phyloP scores from a whole-genome alignment of 2,797 vertebrate species.

The Aselliscus stoliczkanus region DNA sequence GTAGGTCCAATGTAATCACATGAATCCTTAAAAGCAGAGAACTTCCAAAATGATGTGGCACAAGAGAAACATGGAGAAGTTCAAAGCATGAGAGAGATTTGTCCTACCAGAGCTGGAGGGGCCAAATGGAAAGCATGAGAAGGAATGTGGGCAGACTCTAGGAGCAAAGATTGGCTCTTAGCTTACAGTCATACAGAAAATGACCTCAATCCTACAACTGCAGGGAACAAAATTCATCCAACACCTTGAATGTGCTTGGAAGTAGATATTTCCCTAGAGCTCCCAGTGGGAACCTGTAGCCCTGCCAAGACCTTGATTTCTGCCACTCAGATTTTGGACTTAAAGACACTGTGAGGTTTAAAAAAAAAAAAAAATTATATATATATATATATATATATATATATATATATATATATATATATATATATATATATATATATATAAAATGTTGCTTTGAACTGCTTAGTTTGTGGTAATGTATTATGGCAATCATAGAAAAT shows the following conservation, averaged over 20 bases:
- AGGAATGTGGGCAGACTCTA: neutral
- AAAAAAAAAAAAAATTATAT: neutral
- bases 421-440: no score
- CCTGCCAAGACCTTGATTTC: neutral
- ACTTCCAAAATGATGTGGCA: neutral
- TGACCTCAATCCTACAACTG: neutral
- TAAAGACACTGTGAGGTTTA: neutral
- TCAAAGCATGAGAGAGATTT: neutral
- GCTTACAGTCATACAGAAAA: neutral
- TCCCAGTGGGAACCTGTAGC: neutral
- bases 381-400: no score
- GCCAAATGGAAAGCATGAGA: neutral
- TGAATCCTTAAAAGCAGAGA: neutral
- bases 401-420: no score
- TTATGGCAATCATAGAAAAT: neutral
- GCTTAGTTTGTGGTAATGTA: neutral
- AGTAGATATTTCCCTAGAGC: neutral
- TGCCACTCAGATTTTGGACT: neutral
- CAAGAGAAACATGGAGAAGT: neutral
- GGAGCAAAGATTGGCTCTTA: neutral
- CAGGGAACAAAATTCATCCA: neutral
- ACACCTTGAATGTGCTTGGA: neutral
- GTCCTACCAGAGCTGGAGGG: neutral
- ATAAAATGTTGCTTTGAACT: neutral
- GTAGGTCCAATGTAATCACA: neutral